Evolutionary conservation across 2,113 vertebrate species (phyloP), one percentile per base, ranked within the genome.

Genomic region (Nothocercus nigrocapillus): DNA sequence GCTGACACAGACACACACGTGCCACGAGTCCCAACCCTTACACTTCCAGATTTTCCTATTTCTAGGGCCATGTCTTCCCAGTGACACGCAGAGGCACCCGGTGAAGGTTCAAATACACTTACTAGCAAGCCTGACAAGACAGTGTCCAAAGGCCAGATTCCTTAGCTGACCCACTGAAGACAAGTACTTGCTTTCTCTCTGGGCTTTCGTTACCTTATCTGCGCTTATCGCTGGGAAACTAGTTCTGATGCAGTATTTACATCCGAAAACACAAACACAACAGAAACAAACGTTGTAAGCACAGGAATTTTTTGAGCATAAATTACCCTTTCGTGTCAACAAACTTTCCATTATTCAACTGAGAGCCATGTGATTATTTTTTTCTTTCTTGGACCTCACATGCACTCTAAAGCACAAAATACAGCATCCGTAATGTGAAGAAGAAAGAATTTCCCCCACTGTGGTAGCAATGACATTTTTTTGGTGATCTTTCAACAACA

Each of bases 1-100:
- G 34, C 53, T 88, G 88, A 86, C 79, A 85, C 38, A 83, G 61
- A 68, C 64, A 94, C 73, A 95, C 96, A 91, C 42, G 62, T 32
- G 77, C 83, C 77, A 86, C 62, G 94, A 88, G 44, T 36, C 36
- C 88, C 49, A 69, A 87, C 81, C 53, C 92, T 83, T 83, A 88
- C n/a, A 75, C 85, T 90, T 86, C 62, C 82, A 85, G 85, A 42
- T 47, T 78, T 82, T 28, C 34, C n/a, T 69, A 14, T 49, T 94
- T 90, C 89, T 68, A 78, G 67, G 22, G 38, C 83, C 38, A 22
- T 19, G 24, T 64, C 88, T 83, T 38, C 45, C 38, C 3, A 38
- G 36, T 72, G 83, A 75, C 82, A 68, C 24, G 22, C 13, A 82
- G 62, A 78, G 42, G 77, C 54, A 93, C 64, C 73, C 75, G 68